Evolutionary conservation across 2,113 vertebrate genomes (phyloP).

Genomic region (Scomber scombrus): DNA sequence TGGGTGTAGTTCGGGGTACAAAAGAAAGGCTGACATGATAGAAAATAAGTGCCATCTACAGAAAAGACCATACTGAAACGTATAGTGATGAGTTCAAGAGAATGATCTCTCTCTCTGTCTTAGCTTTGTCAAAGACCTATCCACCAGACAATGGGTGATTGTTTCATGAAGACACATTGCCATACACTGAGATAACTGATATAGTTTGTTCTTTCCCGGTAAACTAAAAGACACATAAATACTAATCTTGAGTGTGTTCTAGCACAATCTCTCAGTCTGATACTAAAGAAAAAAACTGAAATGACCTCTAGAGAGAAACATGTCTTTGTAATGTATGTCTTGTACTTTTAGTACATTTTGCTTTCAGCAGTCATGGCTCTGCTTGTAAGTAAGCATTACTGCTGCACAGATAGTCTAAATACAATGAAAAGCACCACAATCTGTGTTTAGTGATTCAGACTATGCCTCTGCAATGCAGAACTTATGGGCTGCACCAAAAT

Average conservation of each 20-base stretch:
- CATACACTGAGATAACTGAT: background rate
- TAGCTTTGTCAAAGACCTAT: background rate
- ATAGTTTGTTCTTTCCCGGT: background rate
- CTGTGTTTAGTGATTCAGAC: slow-evolving; percentile 58
- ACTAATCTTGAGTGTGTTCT: background rate
- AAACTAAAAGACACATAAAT: background rate
- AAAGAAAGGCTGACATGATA: background rate
- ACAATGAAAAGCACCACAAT: slow-evolving; percentile 33
- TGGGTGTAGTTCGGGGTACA: background rate
- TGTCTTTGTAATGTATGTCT: too few relatives aligned
- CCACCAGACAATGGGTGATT: background rate
- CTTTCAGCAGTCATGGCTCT: background rate
- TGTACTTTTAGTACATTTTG: slow-evolving; percentile 10
- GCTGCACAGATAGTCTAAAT: slow-evolving; percentile 30
- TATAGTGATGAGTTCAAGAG: background rate
- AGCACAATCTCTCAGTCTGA: background rate
- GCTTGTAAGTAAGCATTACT: background rate
- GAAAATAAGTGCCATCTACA: background rate
- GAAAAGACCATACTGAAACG: background rate
- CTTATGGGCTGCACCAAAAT: slow-evolving; percentile 73
- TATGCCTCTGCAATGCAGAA: slow-evolving; percentile 76
- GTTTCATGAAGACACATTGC: background rate
- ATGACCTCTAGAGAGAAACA: background rate
- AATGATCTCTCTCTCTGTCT: background rate
- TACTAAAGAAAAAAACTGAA: too few relatives aligned